These are phyloP conservation scores for Iguana delicatissima DNA, from an alignment of 2,797 vertebrate genomes.

Conservation along the genomic window DNA sequence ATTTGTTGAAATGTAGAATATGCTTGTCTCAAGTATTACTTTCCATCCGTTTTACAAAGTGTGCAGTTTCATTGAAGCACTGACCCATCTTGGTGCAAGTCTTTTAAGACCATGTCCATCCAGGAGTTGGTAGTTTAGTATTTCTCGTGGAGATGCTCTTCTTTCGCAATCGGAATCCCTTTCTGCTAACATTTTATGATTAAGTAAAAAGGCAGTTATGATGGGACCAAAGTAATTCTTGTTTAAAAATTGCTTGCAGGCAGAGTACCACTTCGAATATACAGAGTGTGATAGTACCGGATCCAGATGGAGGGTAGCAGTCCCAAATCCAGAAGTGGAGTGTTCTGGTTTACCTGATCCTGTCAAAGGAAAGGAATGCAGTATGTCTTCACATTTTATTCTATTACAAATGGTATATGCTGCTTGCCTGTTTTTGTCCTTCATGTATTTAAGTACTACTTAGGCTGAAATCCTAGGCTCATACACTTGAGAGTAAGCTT, in stretches of 20 bases:
- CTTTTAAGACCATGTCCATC: neutral
- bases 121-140: neutral
- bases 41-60: neutral
- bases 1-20: neutral
- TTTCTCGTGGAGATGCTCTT: neutral
- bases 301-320: conserved; percentile 96
- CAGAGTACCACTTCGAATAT: conserved; percentile 96
- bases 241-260: conserved; percentile 83
- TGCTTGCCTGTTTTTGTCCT: neutral
- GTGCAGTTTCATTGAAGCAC: neutral
- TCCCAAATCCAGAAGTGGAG: conserved; percentile 85
- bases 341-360: conserved; percentile 94
- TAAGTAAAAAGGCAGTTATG: conserved; percentile 56
- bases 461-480: neutral
- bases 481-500: neutral
- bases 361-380: conserved; percentile 94
- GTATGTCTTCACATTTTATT: conserved; percentile 82
- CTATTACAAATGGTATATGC: neutral
- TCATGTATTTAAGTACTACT: neutral
- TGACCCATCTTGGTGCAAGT: neutral
- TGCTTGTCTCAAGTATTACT: neutral
- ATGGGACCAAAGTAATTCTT: conserved; percentile 73
- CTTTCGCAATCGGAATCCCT: neutral
- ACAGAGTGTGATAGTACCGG: conserved; percentile 97
- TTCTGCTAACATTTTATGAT: neutral